phyloP scores from a whole-genome alignment of 2,888 invertebrate species.

The Galerucella pusilla region DNA sequence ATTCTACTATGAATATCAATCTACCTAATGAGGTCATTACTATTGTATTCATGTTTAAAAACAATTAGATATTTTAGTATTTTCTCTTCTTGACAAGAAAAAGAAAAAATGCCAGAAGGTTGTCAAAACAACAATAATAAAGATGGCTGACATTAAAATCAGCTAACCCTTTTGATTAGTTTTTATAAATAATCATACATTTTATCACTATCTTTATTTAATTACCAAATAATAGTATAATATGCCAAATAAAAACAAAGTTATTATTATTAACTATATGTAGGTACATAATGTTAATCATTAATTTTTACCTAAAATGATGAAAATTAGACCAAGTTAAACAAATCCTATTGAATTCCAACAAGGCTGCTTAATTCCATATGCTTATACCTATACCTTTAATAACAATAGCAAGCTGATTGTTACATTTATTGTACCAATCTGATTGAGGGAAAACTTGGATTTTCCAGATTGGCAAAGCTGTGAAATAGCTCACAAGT shows the following conservation, averaged over 20 bases:
- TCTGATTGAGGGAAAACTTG: not conserved
- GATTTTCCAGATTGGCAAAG: not conserved
- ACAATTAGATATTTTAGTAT: not conserved
- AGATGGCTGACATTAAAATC: constrained; percentile 56
- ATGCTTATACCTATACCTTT: no score
- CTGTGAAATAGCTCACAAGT: not conserved
- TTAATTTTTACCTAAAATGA: not conserved
- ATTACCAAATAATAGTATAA: not conserved
- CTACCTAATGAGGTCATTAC: constrained; percentile 27
- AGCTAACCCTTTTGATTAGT: constrained; percentile 53
- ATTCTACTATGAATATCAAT: not conserved
- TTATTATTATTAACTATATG: not conserved
- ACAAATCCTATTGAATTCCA: not conserved
- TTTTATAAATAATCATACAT: constrained; percentile 12
- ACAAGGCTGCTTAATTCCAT: not conserved
- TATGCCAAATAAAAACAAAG: not conserved
- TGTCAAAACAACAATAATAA: constrained; percentile 57
- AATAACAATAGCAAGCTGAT: not conserved
- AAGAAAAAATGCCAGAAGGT: constrained; percentile 14
- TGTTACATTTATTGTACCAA: not conserved
- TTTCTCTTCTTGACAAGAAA: not conserved
- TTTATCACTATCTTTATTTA: not conserved
- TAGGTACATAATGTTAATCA: not conserved
- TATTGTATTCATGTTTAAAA: not conserved
- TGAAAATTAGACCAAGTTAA: not conserved